Base-by-base conservation (phyloP, 2,113 vertebrate species). In the Triplophysa siluroides region DNA sequence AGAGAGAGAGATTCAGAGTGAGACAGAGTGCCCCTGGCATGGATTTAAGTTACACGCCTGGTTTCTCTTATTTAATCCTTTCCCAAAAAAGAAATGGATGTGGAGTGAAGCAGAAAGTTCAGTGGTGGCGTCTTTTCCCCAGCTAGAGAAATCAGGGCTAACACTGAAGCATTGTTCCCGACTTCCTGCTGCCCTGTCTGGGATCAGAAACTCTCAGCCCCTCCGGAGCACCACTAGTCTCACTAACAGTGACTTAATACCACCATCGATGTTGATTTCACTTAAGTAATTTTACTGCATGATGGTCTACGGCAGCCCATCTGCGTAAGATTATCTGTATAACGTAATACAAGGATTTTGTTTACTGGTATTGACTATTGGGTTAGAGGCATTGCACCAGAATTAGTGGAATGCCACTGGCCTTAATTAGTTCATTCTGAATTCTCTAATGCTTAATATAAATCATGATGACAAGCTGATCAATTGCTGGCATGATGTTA, bases 161-260 rank as follows among this genome's bases (percentile, higher is more conserved):
- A 93, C 92, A 93, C 90, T 90, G 85, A 71, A 38, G 90, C 88
- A 91, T 93, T 92, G 92, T 93, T 90, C 83, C 41, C 73, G 1
- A 80, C 84, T 91, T 93, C 91, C 92, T 91, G 61, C 66, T 64
- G 64, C 61, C 79, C 78, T 86, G 60, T 45, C 71, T 81, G 85
- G 72, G 76, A 91, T 91, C 86, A 85, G 86, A 87, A 78, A 89
- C 79, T 70, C 83, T 88, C 84, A 85, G 83, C 82, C 74, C 67
- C 79, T 56, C 76, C 7, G 68, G 78, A 84, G 82, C 68, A 18
- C 70, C 74, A 64, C 62, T 73, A n/a, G 47, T 71, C 72, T 69
- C 74, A 26, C 54, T 79, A 63, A 61, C 67, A 13, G 62, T 58
- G 45, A 52, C 33, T 69, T 38, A 74, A 62, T 78, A 50, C 68